Evolutionary conservation across 2,888 invertebrate species (phyloP).

Genomic region (Phaonia tiefii): DNA sequence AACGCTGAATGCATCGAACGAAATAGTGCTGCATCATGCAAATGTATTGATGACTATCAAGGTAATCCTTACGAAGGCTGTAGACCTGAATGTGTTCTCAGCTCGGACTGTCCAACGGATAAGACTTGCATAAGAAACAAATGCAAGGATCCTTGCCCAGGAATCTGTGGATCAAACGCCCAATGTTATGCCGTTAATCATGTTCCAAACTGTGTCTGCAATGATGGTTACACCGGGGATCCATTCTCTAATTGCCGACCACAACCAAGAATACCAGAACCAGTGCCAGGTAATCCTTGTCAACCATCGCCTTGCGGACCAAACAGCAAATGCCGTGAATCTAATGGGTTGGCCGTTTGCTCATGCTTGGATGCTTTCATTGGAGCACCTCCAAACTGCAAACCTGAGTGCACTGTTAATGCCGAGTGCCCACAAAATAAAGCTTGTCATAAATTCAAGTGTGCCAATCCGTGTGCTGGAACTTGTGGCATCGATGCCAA

Average conservation of each 20-base stretch:
- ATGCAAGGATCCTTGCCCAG: slow-evolving; percentile 92
- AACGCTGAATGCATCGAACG: slow-evolving; percentile 90
- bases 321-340: slow-evolving; percentile 88
- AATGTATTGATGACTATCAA: slow-evolving; percentile 89
- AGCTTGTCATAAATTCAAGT: slow-evolving; percentile 91
- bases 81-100: slow-evolving; percentile 92
- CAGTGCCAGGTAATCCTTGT: slow-evolving; percentile 83
- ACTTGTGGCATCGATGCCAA: slow-evolving; percentile 89
- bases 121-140: slow-evolving; percentile 91
- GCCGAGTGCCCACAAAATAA: slow-evolving; percentile 89
- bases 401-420: slow-evolving; percentile 91
- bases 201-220: slow-evolving; percentile 91
- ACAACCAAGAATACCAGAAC: slow-evolving; percentile 70
- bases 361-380: slow-evolving; percentile 87
- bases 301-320: slow-evolving; percentile 90
- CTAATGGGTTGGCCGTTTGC: slow-evolving; percentile 88
- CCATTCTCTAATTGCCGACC: slow-evolving; percentile 84
- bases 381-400: slow-evolving; percentile 90
- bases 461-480: slow-evolving; percentile 90
- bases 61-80: slow-evolving; percentile 94
- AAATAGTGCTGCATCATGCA: slow-evolving; percentile 90
- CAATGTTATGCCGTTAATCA: slow-evolving; percentile 92
- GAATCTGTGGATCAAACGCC: slow-evolving; percentile 91
- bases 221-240: slow-evolving; percentile 87
- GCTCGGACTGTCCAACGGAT: slow-evolving; percentile 91